phyloP scores from a whole-genome alignment of 2,797 vertebrate genomes.

The Babyrousa celebensis region DNA sequence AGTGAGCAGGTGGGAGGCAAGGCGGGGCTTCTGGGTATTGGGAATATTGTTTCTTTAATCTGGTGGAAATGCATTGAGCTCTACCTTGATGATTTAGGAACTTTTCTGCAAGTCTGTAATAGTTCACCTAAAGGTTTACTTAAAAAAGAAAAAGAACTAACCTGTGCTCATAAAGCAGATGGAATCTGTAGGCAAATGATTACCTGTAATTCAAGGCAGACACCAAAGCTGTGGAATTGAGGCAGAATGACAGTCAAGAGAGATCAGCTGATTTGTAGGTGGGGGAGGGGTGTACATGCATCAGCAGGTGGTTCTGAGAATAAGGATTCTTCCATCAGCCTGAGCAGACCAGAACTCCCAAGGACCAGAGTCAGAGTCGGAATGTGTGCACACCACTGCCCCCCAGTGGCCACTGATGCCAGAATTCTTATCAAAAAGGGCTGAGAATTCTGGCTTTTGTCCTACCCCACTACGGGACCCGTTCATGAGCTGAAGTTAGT shows the following conservation, averaged over 20 bases:
- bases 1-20: not conserved
- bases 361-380: not conserved
- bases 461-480: not conserved
- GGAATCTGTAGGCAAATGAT: not conserved
- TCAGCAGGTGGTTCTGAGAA: not conserved
- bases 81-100: not conserved
- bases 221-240: not conserved
- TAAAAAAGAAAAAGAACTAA: not conserved
- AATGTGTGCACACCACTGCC: not conserved
- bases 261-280: not conserved
- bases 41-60: not conserved
- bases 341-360: not conserved
- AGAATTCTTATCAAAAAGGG: not conserved
- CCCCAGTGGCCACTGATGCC: not conserved
- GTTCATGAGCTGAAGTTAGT: not conserved
- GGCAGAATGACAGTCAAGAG: not conserved
- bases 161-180: not conserved
- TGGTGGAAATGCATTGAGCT: not conserved
- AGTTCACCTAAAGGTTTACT: slow-evolving; percentile 14
- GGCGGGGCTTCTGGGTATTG: accelerated
- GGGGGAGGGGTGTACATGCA: not conserved
- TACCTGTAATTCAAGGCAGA: not conserved
- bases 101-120: not conserved
- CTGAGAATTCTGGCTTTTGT: not conserved
- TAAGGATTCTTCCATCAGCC: not conserved